phyloP scores from a whole-genome alignment of 2,113 vertebrate genomes.

The Erythrolamprus reginae region DNA sequence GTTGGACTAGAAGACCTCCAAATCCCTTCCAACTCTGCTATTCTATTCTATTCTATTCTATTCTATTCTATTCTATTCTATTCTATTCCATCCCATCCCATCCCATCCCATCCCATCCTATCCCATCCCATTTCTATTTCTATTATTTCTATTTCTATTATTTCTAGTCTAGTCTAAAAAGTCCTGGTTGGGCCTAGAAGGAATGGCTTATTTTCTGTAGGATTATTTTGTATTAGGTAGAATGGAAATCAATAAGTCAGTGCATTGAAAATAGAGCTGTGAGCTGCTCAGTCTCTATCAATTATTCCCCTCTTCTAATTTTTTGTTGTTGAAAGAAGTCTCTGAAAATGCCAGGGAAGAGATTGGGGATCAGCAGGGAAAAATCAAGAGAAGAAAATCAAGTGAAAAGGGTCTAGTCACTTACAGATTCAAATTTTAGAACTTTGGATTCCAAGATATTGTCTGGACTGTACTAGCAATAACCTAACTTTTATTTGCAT shows the following conservation, averaged over 20 bases:
- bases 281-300: background rate
- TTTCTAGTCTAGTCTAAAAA: background rate
- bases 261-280: background rate
- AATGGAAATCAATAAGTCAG: background rate
- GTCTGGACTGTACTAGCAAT: constrained; percentile 55
- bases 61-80: no score
- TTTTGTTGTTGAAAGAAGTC: background rate
- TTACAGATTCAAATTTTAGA: constrained; percentile 63
- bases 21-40: no score
- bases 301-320: background rate
- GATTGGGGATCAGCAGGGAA: background rate
- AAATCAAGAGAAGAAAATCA: background rate
- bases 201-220: background rate
- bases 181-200: background rate
- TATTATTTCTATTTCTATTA: no score
- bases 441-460: constrained; percentile 52
- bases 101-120: no score
- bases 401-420: constrained; percentile 9
- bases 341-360: background rate
- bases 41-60: no score
- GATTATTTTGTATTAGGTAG: background rate
- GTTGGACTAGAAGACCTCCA: no score
- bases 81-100: no score
- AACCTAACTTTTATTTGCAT: constrained; percentile 55
- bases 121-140: no score